Evolutionary conservation across 1,140 invertebrate genomes (phyloP).

Genomic region (Drosophila arawakana): DNA sequence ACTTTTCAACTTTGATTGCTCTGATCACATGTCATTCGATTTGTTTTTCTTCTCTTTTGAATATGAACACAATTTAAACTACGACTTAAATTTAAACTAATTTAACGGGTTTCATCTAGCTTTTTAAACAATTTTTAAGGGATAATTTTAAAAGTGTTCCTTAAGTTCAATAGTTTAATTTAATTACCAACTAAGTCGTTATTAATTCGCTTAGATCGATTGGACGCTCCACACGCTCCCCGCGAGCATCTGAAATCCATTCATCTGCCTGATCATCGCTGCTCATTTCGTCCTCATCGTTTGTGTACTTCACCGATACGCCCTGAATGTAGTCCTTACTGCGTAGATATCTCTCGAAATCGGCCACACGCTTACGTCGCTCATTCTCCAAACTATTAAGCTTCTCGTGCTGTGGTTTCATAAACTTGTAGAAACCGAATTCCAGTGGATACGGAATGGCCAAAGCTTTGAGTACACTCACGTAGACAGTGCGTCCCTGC

Average conservation of each 20-base stretch:
- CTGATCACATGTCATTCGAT: conserved; percentile 14
- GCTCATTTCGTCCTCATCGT: conserved; percentile 3
- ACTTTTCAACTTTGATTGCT: conserved; percentile 20
- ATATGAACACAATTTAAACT: neutral
- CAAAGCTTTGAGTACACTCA: conserved; percentile 38
- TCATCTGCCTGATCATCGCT: conserved; percentile 23
- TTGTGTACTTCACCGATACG: neutral
- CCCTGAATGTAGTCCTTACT: conserved; percentile 13
- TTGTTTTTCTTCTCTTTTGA: neutral
- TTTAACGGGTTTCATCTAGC: too few species aligned
- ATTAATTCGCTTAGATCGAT: neutral
- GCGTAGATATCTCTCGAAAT: conserved; percentile 13
- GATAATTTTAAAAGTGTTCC: too few species aligned
- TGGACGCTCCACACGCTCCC: conserved; percentile 20
- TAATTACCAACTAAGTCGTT: neutral
- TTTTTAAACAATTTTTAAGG: too few species aligned
- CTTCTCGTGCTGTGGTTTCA: conserved; percentile 51
- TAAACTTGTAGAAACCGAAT: conserved; percentile 42
- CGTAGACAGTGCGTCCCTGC: conserved; percentile 49
- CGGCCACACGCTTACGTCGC: neutral
- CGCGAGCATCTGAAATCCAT: neutral
- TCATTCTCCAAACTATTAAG: conserved; percentile 13
- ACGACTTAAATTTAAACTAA: too few species aligned
- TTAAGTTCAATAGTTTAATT: neutral
- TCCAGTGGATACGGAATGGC: conserved; percentile 33